Evolutionary conservation across 2,888 invertebrate genomes (phyloP).

Genomic region (Dolomedes plantarius): DNA sequence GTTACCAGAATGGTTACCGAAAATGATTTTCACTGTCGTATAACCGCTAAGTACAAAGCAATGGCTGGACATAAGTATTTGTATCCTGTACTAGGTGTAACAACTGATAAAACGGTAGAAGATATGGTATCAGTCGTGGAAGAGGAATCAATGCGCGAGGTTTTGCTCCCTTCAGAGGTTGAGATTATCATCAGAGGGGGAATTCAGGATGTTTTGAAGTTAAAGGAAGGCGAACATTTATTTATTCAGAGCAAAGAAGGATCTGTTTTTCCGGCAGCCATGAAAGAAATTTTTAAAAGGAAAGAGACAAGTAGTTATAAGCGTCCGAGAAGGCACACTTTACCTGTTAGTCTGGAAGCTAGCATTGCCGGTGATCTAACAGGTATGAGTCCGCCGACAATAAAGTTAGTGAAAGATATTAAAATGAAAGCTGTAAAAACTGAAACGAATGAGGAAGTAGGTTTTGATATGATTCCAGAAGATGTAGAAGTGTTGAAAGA

Average conservation of each 20-base stretch:
- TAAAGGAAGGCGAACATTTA: slow-evolving; percentile 51
- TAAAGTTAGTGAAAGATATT: slow-evolving; percentile 47
- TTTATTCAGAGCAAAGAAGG: slow-evolving; percentile 64
- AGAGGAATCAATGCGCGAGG: slow-evolving; percentile 47
- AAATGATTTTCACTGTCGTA: slow-evolving; percentile 70
- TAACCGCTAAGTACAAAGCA: slow-evolving; percentile 66
- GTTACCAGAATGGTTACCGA: slow-evolving; percentile 62
- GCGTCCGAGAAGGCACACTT: slow-evolving; percentile 41
- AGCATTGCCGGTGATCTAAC: slow-evolving; percentile 7
- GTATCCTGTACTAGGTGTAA: slow-evolving; percentile 85
- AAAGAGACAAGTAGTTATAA: not conserved
- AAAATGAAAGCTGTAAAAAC: not conserved
- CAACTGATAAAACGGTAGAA: slow-evolving; percentile 78
- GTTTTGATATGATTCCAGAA: slow-evolving; percentile 37
- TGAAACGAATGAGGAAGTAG: not conserved
- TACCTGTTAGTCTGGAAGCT: slow-evolving; percentile 46
- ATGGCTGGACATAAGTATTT: slow-evolving; percentile 81
- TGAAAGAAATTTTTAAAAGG: slow-evolving; percentile 33
- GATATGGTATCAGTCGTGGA: slow-evolving; percentile 48
- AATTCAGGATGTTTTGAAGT: slow-evolving; percentile 51
- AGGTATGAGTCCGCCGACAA: not conserved
- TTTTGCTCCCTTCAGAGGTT: slow-evolving; percentile 67
- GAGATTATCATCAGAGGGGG: slow-evolving; percentile 67
- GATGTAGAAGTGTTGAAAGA: slow-evolving; percentile 41
- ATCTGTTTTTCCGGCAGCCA: slow-evolving; percentile 48